A percentile compares a stretch with the other conserved stretches of the same genome.
phyloP scores from a whole-genome alignment of 1,140 invertebrate species.

The Dolichoris vasculosae region DNA sequence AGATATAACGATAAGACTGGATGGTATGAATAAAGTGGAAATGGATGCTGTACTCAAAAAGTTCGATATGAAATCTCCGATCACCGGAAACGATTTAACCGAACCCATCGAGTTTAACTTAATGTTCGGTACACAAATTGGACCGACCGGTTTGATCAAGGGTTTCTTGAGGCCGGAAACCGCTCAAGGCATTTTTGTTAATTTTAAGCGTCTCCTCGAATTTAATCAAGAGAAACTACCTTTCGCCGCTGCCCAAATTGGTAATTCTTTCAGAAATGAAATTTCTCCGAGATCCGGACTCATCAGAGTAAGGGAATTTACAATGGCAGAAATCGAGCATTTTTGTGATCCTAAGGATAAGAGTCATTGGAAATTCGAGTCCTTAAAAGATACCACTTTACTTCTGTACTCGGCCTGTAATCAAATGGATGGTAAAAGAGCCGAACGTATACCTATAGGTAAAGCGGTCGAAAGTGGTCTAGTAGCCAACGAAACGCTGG shows the following conservation, averaged over 20 bases:
- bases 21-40: constrained; percentile 92
- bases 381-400: constrained; percentile 83
- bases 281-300: constrained; percentile 98
- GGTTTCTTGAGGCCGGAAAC: constrained; percentile 98
- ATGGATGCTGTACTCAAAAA: constrained; percentile 89
- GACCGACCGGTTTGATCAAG: constrained; percentile 94
- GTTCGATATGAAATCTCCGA: constrained; percentile 95
- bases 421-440: constrained; percentile 94
- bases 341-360: constrained; percentile 96
- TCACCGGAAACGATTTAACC: constrained; percentile 94
- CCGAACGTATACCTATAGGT: constrained; percentile 82
- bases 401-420: constrained; percentile 94
- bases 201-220: constrained; percentile 96
- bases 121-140: constrained; percentile 98
- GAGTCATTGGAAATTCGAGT: constrained; percentile 92
- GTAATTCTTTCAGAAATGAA: constrained; percentile 98
- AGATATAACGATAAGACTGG: constrained; percentile 88
- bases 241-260: constrained; percentile 98
- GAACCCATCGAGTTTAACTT: constrained; percentile 98
- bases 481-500: constrained; percentile 97
- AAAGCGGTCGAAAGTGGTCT: constrained; percentile 85
- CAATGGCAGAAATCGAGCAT: constrained; percentile 99
- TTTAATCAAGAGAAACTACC: constrained; percentile 98
- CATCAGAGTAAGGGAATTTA: constrained; percentile 97
- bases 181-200: constrained; percentile 99